These are phyloP conservation scores for Sphinx pinastri DNA, from an alignment of 2,888 invertebrate species.

Conservation along the genomic window DNA sequence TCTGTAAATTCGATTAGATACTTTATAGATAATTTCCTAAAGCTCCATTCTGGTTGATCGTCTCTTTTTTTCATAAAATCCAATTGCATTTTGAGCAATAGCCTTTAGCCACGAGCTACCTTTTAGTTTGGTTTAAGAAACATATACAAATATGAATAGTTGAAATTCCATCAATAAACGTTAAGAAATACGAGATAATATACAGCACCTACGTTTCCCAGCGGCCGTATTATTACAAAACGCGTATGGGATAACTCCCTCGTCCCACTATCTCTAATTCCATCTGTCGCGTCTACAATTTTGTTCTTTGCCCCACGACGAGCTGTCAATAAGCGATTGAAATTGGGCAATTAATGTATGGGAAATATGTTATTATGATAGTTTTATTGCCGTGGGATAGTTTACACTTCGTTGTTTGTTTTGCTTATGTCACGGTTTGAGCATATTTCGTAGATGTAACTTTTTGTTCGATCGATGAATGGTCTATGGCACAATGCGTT, in stretches of 20 bases:
- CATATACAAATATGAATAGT: no score
- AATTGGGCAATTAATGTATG: constrained; percentile 57
- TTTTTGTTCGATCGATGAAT: neutral
- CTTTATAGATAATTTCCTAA: no score
- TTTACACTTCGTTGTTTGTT: constrained; percentile 35
- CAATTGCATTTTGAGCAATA: no score
- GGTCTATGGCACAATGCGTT: constrained; percentile 1
- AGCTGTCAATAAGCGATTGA: constrained; percentile 43
- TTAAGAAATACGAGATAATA: no score
- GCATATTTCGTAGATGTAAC: constrained; percentile 3
- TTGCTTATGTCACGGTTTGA: constrained; percentile 23
- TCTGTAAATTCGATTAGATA: no score
- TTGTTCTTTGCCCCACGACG: constrained; percentile 30
- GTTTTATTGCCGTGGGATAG: constrained; percentile 56
- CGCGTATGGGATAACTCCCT: neutral
- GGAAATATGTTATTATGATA: constrained; percentile 51
- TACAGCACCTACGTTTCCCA: neutral
- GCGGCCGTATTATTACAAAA: neutral
- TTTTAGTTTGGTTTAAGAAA: no score
- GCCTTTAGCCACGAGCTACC: no score
- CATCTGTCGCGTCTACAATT: neutral
- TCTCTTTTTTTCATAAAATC: no score
- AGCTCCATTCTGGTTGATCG: no score
- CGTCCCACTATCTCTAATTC: neutral
- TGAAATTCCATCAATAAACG: no score